Base-by-base conservation (phyloP, 2,113 vertebrate species). In the Anser cygnoides region DNA sequence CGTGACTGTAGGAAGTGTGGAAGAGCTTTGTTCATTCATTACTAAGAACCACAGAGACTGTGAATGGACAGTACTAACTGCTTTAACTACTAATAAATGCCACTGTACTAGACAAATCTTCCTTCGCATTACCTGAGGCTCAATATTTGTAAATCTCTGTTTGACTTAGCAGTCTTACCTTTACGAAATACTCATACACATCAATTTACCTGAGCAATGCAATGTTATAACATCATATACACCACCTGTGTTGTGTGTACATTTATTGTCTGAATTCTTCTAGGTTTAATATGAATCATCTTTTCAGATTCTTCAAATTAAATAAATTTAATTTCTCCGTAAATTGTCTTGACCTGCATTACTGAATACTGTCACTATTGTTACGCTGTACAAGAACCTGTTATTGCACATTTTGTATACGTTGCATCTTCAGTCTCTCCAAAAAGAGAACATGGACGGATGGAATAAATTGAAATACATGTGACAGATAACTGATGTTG, bases 191-290 rank as follows among this genome's bases (percentile, higher is more conserved):
- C 10, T 67, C 29, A 35, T 6, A 74, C 29, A 3, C 14, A 28
- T 50, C 55, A 50, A 20, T 43, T 44, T 41, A 13, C 33, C 23
- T 80, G 31, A 55, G 50, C 39, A 43, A 15, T 16, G 23, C 12
- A 39, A 3, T n/a, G 26, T 28, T 62, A 13, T 6, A 67, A 52
- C 8, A 25, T 33, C 35, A 4, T 19, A 59, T 74, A 81, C 6
- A 57, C 1, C 13, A 61, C 4, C 7, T 3, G 10, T 5, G 3
- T 55, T 65, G 25, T 5, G 6, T 12, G 66, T 2, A 11, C 11
- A 16, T 63, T 46, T 37, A 58, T 49, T 9, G 31, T 29, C 49
- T 46, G n/a, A 67, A 68, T 49, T 72, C 1, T 73, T 80, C 54
- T 21, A 84, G 9, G 4, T 82, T 87, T 75, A 68, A 8, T 55